Conservation (phyloP, 92 coral and sea anemone genomes). For the Epizoanthus ramosus region DNA sequence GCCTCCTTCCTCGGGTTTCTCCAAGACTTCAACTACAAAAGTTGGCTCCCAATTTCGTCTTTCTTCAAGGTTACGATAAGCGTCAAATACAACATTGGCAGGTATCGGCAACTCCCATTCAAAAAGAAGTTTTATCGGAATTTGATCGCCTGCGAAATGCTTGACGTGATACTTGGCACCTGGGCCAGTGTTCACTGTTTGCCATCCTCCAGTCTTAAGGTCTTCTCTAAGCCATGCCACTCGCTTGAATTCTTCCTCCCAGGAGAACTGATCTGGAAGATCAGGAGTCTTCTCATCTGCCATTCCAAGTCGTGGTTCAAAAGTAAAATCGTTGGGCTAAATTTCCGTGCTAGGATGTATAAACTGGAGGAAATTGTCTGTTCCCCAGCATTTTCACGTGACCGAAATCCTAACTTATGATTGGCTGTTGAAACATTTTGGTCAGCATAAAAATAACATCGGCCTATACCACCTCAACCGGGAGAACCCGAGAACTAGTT, state of each 20-base stretch:
- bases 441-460: too few relatives aligned
- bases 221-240: not conserved
- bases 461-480: too few relatives aligned
- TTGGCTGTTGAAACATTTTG: too few relatives aligned
- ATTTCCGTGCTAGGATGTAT: too few relatives aligned
- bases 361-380: too few relatives aligned
- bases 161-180: constrained; percentile 4
- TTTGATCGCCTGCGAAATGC: constrained; percentile 11
- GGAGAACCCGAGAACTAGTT: too few relatives aligned
- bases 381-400: too few relatives aligned
- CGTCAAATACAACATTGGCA: not conserved
- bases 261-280: not conserved
- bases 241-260: constrained; percentile 13
- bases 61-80: not conserved
- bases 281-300: too few relatives aligned
- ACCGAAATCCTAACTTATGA: too few relatives aligned
- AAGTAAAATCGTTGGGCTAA: too few relatives aligned
- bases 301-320: too few relatives aligned
- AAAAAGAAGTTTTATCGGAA: not conserved
- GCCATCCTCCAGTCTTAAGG: constrained; percentile 24
- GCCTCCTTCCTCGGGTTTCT: not conserved
- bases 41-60: constrained; percentile 4
- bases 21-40: not conserved
- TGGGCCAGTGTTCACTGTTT: not conserved
- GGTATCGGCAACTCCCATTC: constrained; percentile 18